Conservation (phyloP, 2,888 invertebrate species). For the Meandrusa payeni region DNA sequence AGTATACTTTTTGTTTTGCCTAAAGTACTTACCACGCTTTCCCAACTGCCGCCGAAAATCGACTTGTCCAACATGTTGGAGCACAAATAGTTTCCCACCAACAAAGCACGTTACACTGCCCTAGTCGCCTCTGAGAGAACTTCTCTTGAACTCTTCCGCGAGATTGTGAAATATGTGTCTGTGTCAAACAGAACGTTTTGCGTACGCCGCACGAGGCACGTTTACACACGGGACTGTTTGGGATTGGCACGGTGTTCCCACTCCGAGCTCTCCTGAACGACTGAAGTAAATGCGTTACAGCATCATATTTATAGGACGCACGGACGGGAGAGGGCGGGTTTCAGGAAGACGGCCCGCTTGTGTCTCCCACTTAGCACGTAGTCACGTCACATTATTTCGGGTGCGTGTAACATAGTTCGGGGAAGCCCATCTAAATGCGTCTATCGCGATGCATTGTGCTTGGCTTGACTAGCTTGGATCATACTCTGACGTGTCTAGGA, state of each 20-base stretch:
- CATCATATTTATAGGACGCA: slow-evolving; percentile 68
- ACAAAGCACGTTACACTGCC: slow-evolving; percentile 30
- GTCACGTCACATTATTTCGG: slow-evolving; percentile 61
- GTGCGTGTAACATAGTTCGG: slow-evolving; percentile 62
- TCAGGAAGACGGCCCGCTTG: slow-evolving; percentile 60
- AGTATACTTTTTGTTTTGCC: too few species aligned
- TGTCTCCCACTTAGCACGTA: slow-evolving; percentile 63
- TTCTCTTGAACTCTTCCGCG: too few species aligned
- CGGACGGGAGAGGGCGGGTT: slow-evolving; percentile 57
- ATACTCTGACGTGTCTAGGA: background rate
- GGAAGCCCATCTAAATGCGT: slow-evolving; percentile 65
- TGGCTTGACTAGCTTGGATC: slow-evolving; percentile 26
- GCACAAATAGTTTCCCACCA: slow-evolving; percentile 41
- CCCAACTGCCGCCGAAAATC: slow-evolving; percentile 72
- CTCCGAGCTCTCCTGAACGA: slow-evolving; percentile 67
- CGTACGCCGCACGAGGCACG: slow-evolving; percentile 55
- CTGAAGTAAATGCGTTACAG: slow-evolving; percentile 65
- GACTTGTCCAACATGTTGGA: slow-evolving; percentile 70
- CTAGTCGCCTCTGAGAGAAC: slow-evolving; percentile 32
- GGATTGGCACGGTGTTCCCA: slow-evolving; percentile 64
- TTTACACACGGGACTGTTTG: slow-evolving; percentile 51
- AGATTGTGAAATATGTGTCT: slow-evolving; percentile 41
- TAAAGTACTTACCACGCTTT: slow-evolving; percentile 73
- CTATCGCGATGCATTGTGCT: slow-evolving; percentile 39
- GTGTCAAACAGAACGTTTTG: slow-evolving; percentile 30